Evolutionary conservation across 2,113 vertebrate species (phyloP).

Genomic region (Numenius arquata): DNA sequence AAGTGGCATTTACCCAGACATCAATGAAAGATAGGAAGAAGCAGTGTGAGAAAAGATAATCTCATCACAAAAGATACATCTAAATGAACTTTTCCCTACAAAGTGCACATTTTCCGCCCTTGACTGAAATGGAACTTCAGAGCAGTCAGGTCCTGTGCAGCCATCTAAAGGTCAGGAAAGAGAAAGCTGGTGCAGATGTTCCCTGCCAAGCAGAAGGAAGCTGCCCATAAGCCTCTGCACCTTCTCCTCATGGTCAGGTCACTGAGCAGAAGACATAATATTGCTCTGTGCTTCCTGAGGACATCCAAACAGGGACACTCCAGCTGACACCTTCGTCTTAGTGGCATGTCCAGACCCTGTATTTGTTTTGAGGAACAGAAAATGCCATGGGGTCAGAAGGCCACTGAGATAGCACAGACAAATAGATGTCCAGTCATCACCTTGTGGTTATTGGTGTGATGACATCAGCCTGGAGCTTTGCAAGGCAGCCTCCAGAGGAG

Average conservation of each 20-base stretch:
- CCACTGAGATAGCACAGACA: neutral
- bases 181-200: neutral
- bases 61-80: neutral
- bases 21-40: neutral
- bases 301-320: neutral
- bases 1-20: neutral
- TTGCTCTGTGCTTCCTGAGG: neutral
- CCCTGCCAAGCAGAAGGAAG: neutral
- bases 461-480: neutral
- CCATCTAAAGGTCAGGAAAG: neutral
- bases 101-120: neutral
- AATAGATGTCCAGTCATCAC: neutral
- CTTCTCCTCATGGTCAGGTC: neutral
- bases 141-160: neutral
- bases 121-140: neutral
- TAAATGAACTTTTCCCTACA: neutral
- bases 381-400: neutral
- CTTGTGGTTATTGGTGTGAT: neutral
- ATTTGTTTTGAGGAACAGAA: neutral
- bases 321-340: neutral
- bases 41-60: neutral
- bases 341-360: neutral
- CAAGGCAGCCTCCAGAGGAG: neutral
- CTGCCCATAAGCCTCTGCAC: neutral
- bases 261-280: neutral